Base-by-base conservation (phyloP, 2,888 invertebrate species). In the Macropis europaea region DNA sequence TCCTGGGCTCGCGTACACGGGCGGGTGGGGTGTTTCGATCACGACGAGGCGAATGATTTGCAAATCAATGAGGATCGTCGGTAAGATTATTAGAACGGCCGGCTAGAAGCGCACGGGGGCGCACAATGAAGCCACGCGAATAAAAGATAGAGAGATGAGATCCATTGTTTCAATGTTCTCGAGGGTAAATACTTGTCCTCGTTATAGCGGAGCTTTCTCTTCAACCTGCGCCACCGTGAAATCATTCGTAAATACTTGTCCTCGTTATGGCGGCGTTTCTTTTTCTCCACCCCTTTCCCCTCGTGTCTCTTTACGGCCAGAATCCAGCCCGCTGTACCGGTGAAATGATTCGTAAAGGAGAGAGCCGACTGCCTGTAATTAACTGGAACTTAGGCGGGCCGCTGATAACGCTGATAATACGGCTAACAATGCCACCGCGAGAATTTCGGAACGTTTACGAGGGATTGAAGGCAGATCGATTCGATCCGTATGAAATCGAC, bases 111-210 rank as follows among this genome's bases (percentile, higher is more conserved):
- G 28, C 47, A 48, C n/a, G n/a, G n/a, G n/a, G n/a, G n/a, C n/a
- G n/a, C 57, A 40, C 64, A 71, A 71, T 66, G 48, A 76, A 80
- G 73, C 45, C 54, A 70, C 59, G 74, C 59, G 76, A 78, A 83
- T 74, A 82, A 80, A 82, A 77, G 76, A 79, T 73, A 54, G 77
- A 45, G 67, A 62, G 61, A 70, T 56, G 75, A 62, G 59, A 66
- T 59, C 68, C 66, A 81, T 83, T 83, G 82, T 82, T 69, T 82
- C 72, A 66, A 59, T 36, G 52, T 73, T 77, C 77, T 60, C 67
- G 69, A 70, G 77, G 73, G 72, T 82, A 84, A 84, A 83, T 81
- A 83, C 73, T 79, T 79, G 74, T 80, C 75, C 79, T 75, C 77
- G 66, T 81, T 80, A 78, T 69, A 68, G 62, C 47, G 62, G 66